A percentile compares a stretch with the other conserved stretches of the same genome.
Evolutionary conservation across 2,888 invertebrate species (phyloP).

Genomic region (Meta bourneti): DNA sequence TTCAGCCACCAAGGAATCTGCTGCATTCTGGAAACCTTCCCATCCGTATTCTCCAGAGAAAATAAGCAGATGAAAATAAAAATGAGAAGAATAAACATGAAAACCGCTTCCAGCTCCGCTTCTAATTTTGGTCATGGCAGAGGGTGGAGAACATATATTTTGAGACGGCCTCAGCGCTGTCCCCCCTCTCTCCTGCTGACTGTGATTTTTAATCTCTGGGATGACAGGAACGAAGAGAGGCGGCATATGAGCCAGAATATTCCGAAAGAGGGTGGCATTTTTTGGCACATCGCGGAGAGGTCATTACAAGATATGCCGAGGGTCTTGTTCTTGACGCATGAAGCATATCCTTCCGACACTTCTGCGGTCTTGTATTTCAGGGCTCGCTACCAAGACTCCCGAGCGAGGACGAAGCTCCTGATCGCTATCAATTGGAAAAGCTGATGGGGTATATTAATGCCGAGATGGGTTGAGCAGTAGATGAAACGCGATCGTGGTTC

Average conservation of each 20-base stretch:
- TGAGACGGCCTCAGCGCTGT: background rate
- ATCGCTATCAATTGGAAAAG: background rate
- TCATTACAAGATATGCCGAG: background rate
- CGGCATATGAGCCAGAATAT: constrained; percentile 12
- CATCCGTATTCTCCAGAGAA: constrained; percentile 9
- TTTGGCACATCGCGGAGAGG: constrained; percentile 5
- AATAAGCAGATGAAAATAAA: background rate
- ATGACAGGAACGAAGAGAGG: background rate
- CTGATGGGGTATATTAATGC: background rate
- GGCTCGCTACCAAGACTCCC: no score
- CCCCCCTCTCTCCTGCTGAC: background rate
- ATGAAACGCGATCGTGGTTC: no score
- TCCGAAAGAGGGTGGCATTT: background rate
- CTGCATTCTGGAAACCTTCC: constrained; percentile 68
- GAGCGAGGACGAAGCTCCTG: background rate
- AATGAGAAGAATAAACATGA: constrained; percentile 48
- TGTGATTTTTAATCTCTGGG: constrained; percentile 9
- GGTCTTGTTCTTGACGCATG: constrained; percentile 34
- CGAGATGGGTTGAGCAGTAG: background rate
- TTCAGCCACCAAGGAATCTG: constrained; percentile 1
- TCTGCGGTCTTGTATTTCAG: no score
- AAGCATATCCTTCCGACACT: background rate
- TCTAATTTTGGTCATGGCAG: constrained; percentile 72
- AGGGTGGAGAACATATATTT: constrained; percentile 60
- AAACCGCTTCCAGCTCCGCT: constrained; percentile 33